These are phyloP conservation scores for Carapus acus DNA, from an alignment of 2,797 vertebrate species.

Conservation along the genomic window DNA sequence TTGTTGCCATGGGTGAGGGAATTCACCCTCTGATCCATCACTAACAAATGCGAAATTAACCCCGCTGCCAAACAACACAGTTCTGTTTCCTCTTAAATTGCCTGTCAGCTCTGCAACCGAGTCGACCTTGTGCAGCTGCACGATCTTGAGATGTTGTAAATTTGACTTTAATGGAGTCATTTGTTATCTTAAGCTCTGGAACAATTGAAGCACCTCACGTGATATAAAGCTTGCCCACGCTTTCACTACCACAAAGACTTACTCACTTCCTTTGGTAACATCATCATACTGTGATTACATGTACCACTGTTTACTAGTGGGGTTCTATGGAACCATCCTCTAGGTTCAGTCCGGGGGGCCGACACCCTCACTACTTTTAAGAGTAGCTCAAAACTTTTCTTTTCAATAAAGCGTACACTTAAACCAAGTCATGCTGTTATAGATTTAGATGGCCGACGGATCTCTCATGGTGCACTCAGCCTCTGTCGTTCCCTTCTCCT, in stretches of 20 bases:
- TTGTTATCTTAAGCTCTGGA: conserved; percentile 8
- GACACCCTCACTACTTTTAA: too few relatives aligned
- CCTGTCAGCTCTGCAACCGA: conserved; percentile 46
- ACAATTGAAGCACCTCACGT: conserved; percentile 1
- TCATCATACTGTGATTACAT: too few relatives aligned
- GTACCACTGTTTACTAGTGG: too few relatives aligned
- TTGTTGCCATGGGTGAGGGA: conserved; percentile 38
- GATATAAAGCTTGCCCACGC: conserved; percentile 19
- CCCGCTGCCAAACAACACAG: conserved; percentile 64
- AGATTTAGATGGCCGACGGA: too few relatives aligned
- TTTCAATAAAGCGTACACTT: too few relatives aligned
- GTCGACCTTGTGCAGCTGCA: conserved; percentile 37
- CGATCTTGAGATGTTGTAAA: conserved; percentile 35
- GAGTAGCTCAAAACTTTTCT: too few relatives aligned
- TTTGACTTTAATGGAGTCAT: conserved; percentile 31
- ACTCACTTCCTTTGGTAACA: background rate
- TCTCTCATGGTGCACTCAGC: too few relatives aligned
- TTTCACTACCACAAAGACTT: background rate
- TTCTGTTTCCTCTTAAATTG: conserved; percentile 44
- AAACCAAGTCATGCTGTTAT: too few relatives aligned
- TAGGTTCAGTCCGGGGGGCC: too few relatives aligned
- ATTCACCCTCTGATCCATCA: conserved; percentile 48
- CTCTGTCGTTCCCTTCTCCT: too few relatives aligned
- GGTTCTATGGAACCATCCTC: too few relatives aligned
- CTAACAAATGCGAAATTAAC: conserved; percentile 51